These are phyloP conservation scores for Acrobasis suavella DNA, from an alignment of 2,888 invertebrate genomes.

Conservation along the genomic window DNA sequence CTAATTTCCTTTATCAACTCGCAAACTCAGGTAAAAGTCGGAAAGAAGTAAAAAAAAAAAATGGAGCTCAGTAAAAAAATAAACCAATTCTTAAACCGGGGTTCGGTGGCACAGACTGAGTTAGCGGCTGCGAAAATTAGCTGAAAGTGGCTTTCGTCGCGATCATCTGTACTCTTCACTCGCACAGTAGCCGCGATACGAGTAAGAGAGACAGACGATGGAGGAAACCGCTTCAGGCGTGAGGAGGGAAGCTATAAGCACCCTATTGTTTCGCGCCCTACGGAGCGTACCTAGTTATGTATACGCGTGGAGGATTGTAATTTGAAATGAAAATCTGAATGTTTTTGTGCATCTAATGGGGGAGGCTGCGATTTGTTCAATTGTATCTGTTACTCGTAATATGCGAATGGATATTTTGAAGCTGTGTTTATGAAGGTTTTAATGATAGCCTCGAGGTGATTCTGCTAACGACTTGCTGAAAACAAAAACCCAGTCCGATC, in stretches of 20 bases:
- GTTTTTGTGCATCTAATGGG: slow-evolving; percentile 38
- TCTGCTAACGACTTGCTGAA: too few relatives aligned
- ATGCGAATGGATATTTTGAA: not conserved
- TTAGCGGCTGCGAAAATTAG: slow-evolving; percentile 73
- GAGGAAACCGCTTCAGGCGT: slow-evolving; percentile 72
- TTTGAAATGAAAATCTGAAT: slow-evolving; percentile 60
- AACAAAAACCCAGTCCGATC: too few relatives aligned
- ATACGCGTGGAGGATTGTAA: slow-evolving; percentile 52
- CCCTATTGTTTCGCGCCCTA: slow-evolving; percentile 78
- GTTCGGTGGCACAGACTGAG: slow-evolving; percentile 50
- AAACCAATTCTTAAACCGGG: slow-evolving; percentile 51
- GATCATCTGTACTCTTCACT: slow-evolving; percentile 48
- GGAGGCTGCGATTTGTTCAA: slow-evolving; percentile 21
- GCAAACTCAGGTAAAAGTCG: slow-evolving; percentile 8
- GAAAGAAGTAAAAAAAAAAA: not conserved
- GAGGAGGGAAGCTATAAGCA: slow-evolving; percentile 72
- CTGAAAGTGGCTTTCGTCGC: slow-evolving; percentile 72
- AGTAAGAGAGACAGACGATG: slow-evolving; percentile 48
- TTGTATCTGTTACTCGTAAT: not conserved
- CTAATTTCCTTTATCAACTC: not conserved
- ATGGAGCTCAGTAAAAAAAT: slow-evolving; percentile 41
- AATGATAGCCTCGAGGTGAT: not conserved
- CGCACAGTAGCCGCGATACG: slow-evolving; percentile 35
- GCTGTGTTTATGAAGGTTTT: not conserved
- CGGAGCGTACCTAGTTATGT: slow-evolving; percentile 59